Evolutionary conservation across 2,113 vertebrate species (phyloP), one percentile per base, ranked within the genome.

Genomic region (Rana temporaria): DNA sequence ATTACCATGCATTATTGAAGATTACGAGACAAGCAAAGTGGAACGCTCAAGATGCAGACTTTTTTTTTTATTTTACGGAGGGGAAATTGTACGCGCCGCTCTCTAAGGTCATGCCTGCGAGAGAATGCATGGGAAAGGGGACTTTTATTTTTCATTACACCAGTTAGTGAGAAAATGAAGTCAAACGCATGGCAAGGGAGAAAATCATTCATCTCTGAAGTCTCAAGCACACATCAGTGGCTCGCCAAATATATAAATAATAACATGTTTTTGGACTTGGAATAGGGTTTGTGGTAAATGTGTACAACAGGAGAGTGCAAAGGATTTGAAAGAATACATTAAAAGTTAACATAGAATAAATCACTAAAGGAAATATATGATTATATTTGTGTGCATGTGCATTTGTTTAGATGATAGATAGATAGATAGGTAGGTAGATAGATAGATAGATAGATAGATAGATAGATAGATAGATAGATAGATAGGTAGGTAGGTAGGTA

Each of bases 1-100:
- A 85, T 85, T 87, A 62, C 70, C 90, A 93, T 93, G 86, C 89
- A 92, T 92, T 91, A 94, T 92, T 93, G 89, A 94, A 66, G 67
- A 89, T 87, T 89, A 87, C 71, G 86, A 89, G 72, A 88, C 90
- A 88, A 89, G 87, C 87, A 84, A 89, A 93, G 90, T 87, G 89
- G 85, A 86, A 89, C 86, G 86, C 84, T 85, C 85, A 86, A 86
- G 85, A 89, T 20, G 87, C 30, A 85, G 82, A 86, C 82, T 87
- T 48, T 48, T 48, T 48, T 48, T 48, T 48, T 48, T 48, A 6
- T 14, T 48, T 59, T 62, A 71, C 68, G 24, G 34, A 17, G 60
- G 53, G n/a, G 20, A n/a, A 42, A n/a, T 19, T 26, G 42, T 24
- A 42, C 5, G 60, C 70, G 0, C 26, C 38, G 42, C 64, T 72